Base-by-base conservation (phyloP, 2,113 vertebrate species). In the Symphodus melops region DNA sequence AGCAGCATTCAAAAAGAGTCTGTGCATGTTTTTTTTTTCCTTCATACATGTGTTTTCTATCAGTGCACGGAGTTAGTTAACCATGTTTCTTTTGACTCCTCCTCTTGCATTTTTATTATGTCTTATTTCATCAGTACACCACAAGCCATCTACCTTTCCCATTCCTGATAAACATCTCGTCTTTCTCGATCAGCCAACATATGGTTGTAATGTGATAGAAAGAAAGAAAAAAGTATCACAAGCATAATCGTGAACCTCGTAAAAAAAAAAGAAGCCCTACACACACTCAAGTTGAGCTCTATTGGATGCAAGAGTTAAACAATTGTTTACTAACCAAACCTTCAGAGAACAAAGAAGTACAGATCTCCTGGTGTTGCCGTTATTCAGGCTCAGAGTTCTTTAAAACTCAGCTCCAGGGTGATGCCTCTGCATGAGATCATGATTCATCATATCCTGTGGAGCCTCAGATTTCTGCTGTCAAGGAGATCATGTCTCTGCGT, bases 21-120 rank as follows among this genome's bases (percentile, higher is more conserved):
- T n/a, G 46, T 25, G 9, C 56, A n/a, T 61, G 63, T 19, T 62
- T 58, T 21, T 46, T 25, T 28, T 33, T 6, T 33, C 28, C 61
- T 64, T 49, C 41, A 72, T 82, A 57, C 74, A 79, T 82, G 84
- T 81, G 80, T 78, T 81, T 77, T 73, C 41, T 4, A 81, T 82
- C 61, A 70, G 59, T 13, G 48, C 55, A 39, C 0, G 9, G 28
- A 28, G 41, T 78, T 16, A 37, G 41, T 78, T 16, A 37, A 72
- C 19, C 54, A 57, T 72, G 73, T 57, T 76, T 82, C 52, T 9
- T 46, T 12, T 33, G 62, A 68, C 76, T 58, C 48, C 70, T 67
- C 79, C 70, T 71, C 41, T 16, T 63, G 11, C 46, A 49, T 58
- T 64, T 23, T 62, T 8, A 66, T 62, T 8, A 66, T 25, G 54